A percentile compares a stretch with the other conserved stretches of the same genome.
Conservation (phyloP, 2,113 vertebrate species). For the Carassius auratus region DNA sequence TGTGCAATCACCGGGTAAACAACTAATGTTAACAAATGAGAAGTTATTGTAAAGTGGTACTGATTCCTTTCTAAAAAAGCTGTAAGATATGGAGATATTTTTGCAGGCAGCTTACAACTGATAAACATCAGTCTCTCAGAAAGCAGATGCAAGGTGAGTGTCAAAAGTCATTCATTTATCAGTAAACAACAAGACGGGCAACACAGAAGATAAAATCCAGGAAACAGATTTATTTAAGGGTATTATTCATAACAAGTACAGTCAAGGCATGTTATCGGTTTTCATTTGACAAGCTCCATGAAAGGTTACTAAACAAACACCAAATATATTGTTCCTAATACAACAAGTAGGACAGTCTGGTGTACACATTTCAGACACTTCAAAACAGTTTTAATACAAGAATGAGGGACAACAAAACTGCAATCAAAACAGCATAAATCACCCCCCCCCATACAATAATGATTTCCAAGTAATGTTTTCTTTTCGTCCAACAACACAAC, state of each 20-base stretch:
- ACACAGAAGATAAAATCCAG: background rate
- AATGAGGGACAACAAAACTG: background rate
- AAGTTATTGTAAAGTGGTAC: too few species aligned
- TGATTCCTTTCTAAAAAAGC: too few species aligned
- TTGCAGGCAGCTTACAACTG: background rate
- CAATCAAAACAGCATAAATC: slow-evolving; percentile 32
- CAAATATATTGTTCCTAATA: background rate
- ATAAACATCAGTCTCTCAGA: background rate
- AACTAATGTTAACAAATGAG: too few species aligned
- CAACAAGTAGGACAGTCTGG: slow-evolving; percentile 7
- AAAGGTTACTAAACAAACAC: slow-evolving; percentile 28
- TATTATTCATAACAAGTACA: background rate
- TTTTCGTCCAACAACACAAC: slow-evolving; percentile 42
- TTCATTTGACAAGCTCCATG: slow-evolving; percentile 10
- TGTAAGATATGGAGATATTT: too few species aligned
- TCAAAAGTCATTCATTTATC: slow-evolving; percentile 4
- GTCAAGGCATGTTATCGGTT: slow-evolving; percentile 21
- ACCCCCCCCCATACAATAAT: slow-evolving; percentile 8
- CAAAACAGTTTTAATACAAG: slow-evolving; percentile 15
- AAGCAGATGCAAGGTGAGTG: background rate
- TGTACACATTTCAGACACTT: slow-evolving; percentile 19
- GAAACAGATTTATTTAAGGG: slow-evolving; percentile 7
- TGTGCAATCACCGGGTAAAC: too few species aligned
- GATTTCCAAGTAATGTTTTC: slow-evolving; percentile 30
- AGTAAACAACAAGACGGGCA: background rate